A percentile compares a stretch with the other conserved stretches of the same genome.
phyloP scores from a whole-genome alignment of 2,888 invertebrate genomes.

The Sphecodes monilicornis region DNA sequence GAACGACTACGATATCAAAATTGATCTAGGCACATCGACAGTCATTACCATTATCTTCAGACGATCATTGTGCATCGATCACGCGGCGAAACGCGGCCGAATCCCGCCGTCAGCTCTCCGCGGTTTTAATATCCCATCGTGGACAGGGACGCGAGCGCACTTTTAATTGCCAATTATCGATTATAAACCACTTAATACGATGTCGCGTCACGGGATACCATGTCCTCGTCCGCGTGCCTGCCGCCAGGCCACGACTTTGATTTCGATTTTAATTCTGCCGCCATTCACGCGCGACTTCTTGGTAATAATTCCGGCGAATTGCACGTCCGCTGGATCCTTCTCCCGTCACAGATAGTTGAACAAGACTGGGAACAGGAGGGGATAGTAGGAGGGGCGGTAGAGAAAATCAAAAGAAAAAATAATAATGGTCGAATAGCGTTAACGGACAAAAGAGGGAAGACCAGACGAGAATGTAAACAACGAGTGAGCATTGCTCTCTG shows the following conservation, averaged over 20 bases:
- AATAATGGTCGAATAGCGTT: not conserved
- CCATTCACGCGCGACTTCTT: constrained; percentile 32
- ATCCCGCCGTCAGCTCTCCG: constrained; percentile 33
- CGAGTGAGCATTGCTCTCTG: constrained; percentile 46
- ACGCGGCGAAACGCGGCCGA: not conserved
- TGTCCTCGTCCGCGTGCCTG: constrained; percentile 22
- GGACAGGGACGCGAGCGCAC: constrained; percentile 44
- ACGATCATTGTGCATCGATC: constrained; percentile 30
- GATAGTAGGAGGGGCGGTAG: not conserved
- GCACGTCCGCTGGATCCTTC: constrained; percentile 42
- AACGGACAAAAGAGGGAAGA: constrained; percentile 30
- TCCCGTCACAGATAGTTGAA: constrained; percentile 12
- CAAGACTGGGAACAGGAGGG: not conserved
- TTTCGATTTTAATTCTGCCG: constrained; percentile 50
- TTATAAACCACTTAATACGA: constrained; percentile 60
- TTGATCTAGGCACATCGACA: constrained; percentile 6
- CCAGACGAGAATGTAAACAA: constrained; percentile 25
- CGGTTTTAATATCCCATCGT: constrained; percentile 52
- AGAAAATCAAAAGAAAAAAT: not conserved
- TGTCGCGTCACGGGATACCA: constrained; percentile 33
- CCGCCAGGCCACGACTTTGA: constrained; percentile 36
- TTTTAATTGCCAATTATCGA: constrained; percentile 63
- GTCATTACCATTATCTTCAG: constrained; percentile 2
- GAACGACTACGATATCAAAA: constrained; percentile 14
- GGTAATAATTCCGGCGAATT: constrained; percentile 54